A percentile compares a stretch with the other conserved stretches of the same genome.
phyloP scores from a whole-genome alignment of 2,888 invertebrate species.

The Diarsia dahlii region DNA sequence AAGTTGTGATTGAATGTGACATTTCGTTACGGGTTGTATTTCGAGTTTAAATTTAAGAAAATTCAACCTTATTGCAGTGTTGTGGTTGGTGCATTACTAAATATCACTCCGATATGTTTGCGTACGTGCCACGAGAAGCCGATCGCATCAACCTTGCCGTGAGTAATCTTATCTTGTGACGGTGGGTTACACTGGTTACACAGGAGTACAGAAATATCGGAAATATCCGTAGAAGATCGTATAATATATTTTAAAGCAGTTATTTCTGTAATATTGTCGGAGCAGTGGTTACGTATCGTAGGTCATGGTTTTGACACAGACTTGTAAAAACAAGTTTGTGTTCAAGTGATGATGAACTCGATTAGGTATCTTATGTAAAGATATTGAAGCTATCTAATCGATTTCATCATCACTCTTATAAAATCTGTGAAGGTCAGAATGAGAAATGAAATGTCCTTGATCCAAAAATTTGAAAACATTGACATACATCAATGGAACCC shows the following conservation, averaged over 20 bases:
- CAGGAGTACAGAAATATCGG: neutral
- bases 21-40: neutral
- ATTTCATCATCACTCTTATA: neutral
- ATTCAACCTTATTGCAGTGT: conserved; percentile 6
- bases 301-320: neutral
- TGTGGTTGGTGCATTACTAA: conserved; percentile 12
- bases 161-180: neutral
- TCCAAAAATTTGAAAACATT: neutral
- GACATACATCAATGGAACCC: neutral
- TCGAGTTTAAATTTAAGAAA: neutral
- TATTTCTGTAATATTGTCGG: neutral
- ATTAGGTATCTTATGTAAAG: too few relatives aligned
- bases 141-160: conserved; percentile 19
- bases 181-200: neutral
- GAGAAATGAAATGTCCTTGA: too few relatives aligned
- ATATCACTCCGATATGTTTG: conserved; percentile 5
- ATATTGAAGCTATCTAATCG: neutral
- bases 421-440: neutral
- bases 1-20: conserved; percentile 26
- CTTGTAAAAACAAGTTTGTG: neutral
- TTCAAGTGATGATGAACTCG: too few relatives aligned
- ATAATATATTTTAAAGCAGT: neutral
- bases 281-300: neutral
- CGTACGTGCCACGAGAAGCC: conserved; percentile 11
- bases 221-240: neutral